These are phyloP conservation scores for Geotrypetes seraphini DNA, from an alignment of 2,797 vertebrate genomes.

Conservation along the genomic window DNA sequence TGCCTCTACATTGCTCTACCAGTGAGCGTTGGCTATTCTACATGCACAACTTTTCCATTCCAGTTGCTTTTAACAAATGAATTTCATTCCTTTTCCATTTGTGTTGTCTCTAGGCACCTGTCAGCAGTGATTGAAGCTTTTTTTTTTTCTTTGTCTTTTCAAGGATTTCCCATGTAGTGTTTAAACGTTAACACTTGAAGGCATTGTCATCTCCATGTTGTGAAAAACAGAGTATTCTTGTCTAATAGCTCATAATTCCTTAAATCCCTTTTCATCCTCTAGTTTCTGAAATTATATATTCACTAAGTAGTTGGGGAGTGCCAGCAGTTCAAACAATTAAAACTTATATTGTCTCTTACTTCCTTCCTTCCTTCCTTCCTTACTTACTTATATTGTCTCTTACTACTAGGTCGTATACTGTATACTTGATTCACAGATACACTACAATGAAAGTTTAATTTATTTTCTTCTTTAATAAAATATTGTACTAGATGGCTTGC, in stretches of 20 bases:
- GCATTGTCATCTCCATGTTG: background rate
- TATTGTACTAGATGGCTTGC: too few relatives aligned
- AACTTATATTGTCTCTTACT: too few relatives aligned
- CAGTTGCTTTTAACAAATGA: background rate
- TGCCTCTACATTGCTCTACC: too few relatives aligned
- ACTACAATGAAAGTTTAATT: too few relatives aligned
- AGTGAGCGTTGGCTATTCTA: background rate
- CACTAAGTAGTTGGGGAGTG: background rate
- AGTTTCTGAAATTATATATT: background rate
- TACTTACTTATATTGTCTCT: too few relatives aligned
- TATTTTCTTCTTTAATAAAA: too few relatives aligned
- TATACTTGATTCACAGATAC: too few relatives aligned
- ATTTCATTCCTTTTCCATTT: background rate
- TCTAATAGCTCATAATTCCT: background rate
- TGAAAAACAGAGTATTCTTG: background rate
- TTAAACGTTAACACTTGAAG: background rate
- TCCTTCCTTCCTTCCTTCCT: too few relatives aligned
- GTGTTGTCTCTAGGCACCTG: background rate
- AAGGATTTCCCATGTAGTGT: background rate
- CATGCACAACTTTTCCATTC: background rate
- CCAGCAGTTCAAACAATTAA: constrained; percentile 6
- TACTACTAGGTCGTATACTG: too few relatives aligned
- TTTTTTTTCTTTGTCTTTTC: background rate
- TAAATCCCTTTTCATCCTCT: background rate
- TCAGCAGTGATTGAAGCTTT: background rate